Conservation (phyloP, 2,797 vertebrate genomes). For the Xyrichtys novacula region DNA sequence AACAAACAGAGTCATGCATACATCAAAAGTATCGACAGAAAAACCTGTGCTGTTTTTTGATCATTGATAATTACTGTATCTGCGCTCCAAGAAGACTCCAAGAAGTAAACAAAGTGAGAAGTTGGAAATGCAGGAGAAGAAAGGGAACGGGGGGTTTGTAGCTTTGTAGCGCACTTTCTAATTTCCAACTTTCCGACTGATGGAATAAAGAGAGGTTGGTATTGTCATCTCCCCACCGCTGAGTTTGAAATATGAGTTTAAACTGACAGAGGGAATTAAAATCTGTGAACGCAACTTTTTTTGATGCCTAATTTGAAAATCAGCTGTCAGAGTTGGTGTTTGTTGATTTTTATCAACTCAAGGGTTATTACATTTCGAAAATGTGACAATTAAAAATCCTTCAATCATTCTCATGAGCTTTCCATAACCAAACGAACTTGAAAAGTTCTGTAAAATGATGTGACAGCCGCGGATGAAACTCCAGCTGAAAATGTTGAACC, state of each 20-base stretch:
- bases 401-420: constrained; percentile 76
- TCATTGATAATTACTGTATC: constrained; percentile 85
- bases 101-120: constrained; percentile 77
- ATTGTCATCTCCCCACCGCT: constrained; percentile 77
- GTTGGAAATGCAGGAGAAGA: constrained; percentile 48
- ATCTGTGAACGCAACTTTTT: constrained; percentile 77
- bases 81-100: constrained; percentile 79
- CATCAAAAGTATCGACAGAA: constrained; percentile 72
- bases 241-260: constrained; percentile 82
- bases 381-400: constrained; percentile 86
- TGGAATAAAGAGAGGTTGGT: constrained; percentile 80
- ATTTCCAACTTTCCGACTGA: constrained; percentile 80
- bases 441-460: constrained; percentile 43
- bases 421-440: constrained; percentile 35
- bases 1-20: constrained; percentile 63
- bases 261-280: constrained; percentile 86
- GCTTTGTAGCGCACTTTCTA: constrained; percentile 73
- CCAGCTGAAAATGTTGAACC: constrained; percentile 5
- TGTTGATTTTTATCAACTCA: constrained; percentile 87
- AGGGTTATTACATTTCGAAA: constrained; percentile 85
- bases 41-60: constrained; percentile 80
- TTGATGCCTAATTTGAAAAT: constrained; percentile 83
- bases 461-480: constrained; percentile 32
- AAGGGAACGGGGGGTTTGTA: neutral
- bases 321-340: constrained; percentile 81